Evolutionary conservation across 1,140 invertebrate species (phyloP).

Genomic region (Sycophaga agraensis): DNA sequence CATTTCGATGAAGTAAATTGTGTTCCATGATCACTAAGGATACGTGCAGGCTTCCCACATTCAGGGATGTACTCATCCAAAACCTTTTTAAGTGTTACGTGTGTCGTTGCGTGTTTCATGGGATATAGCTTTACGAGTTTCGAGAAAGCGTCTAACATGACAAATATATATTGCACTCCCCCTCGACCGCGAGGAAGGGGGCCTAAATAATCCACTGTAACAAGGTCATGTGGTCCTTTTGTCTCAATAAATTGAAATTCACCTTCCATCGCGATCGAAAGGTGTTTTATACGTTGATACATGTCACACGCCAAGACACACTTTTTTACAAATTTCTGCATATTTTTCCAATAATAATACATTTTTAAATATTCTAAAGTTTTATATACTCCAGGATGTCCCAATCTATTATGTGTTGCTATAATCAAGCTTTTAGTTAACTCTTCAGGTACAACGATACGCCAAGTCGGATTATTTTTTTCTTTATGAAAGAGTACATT

Average conservation of each 20-base stretch:
- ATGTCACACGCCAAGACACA: slow-evolving; percentile 20
- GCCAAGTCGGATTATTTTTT: background rate
- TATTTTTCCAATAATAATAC: slow-evolving; percentile 34
- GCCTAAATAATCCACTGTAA: slow-evolving; percentile 24
- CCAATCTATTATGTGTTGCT: slow-evolving; percentile 35
- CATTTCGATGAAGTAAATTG: slow-evolving; percentile 27
- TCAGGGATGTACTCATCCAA: background rate
- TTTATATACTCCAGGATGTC: slow-evolving; percentile 39
- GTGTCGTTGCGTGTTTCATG: background rate
- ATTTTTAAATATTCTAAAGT: slow-evolving; percentile 33
- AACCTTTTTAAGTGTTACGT: background rate
- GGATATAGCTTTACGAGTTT: slow-evolving; percentile 17
- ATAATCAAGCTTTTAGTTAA: background rate
- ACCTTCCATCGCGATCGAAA: background rate
- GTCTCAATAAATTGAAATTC: background rate
- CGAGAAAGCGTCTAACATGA: slow-evolving; percentile 8
- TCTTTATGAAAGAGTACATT: background rate
- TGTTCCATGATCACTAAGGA: slow-evolving; percentile 25
- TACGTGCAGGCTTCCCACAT: background rate
- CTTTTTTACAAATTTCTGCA: slow-evolving; percentile 26
- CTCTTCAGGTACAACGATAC: background rate
- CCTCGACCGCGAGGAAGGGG: background rate
- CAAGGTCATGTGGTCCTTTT: background rate
- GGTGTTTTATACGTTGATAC: slow-evolving; percentile 18
- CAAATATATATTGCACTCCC: slow-evolving; percentile 14